Conservation (phyloP, 2,113 vertebrate species). For the Bos taurus region ARS-UCD2.0 NC_037345.1:22575501-22576000, state of each 20-base stretch:
- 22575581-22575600: background rate
- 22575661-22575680: background rate
- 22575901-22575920: rapidly evolving
- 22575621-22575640: background rate
- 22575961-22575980: background rate
- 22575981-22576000: background rate
- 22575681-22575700: background rate
- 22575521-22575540: background rate
- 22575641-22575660: background rate
- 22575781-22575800: no score
- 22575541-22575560: background rate
- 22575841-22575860: background rate
- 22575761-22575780: background rate
- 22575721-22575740: background rate
- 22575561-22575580: background rate
- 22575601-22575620: background rate
- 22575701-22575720: rapidly evolving
- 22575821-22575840: background rate
- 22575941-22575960: background rate
- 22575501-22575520: rapidly evolving
- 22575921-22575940: background rate
- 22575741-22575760: background rate
- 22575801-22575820: background rate
- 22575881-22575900: background rate
- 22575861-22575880: rapidly evolving